phyloP scores from a whole-genome alignment of 2,797 vertebrate species.

The Varecia variegata region DNA sequence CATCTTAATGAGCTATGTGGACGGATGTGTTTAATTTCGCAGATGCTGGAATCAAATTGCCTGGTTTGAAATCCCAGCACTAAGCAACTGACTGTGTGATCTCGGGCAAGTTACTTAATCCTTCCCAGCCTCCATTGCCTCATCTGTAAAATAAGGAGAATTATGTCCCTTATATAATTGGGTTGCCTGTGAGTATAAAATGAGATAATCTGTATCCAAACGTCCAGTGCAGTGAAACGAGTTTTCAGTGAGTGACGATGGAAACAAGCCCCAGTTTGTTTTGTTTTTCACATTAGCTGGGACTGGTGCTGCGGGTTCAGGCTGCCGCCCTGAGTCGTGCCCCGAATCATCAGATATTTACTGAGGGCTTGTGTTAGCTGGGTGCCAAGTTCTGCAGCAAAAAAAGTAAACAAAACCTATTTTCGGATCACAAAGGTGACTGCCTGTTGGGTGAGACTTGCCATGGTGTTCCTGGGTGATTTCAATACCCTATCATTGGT shows the following conservation, averaged over 20 bases:
- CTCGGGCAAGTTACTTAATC: background rate
- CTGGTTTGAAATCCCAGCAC: background rate
- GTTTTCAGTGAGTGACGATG: background rate
- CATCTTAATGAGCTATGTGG: background rate
- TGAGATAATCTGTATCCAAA: background rate
- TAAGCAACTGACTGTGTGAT: background rate
- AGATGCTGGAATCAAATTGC: background rate
- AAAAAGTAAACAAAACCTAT: background rate
- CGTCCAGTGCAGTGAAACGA: no score
- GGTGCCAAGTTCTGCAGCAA: background rate
- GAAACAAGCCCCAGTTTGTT: background rate
- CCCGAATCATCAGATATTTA: background rate
- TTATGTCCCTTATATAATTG: background rate
- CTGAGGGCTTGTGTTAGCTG: background rate
- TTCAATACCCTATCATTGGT: background rate
- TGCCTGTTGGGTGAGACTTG: background rate
- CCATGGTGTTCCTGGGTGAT: background rate
- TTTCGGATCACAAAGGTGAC: constrained; percentile 5
- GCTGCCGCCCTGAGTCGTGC: background rate
- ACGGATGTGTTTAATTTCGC: background rate
- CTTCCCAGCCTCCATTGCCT: background rate
- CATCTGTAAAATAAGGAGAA: background rate
- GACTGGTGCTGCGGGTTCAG: background rate
- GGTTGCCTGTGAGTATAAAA: background rate
- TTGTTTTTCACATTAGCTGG: background rate